Evolutionary conservation across 2,888 invertebrate species (phyloP), one percentile per base, ranked within the genome.

Genomic region (Argyra leucocephala): DNA sequence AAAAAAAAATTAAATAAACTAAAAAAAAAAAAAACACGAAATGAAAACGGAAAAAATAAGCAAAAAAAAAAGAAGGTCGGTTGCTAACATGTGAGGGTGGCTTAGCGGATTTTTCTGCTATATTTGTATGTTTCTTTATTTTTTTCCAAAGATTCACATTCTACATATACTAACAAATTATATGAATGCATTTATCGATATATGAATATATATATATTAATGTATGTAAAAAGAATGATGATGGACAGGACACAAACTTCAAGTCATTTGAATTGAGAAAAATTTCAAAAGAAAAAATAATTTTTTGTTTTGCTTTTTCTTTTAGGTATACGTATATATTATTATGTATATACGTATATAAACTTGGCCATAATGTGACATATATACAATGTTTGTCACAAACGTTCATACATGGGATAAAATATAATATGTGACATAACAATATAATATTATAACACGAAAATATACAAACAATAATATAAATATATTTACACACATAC

Each of bases 211-310:
- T 5, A 48, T 48, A 48, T 48, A 18, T 48, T 31, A 5, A 10
- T 10, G n/a, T 48, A 37, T 10, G 37, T 48, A 48, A n/a, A 31
- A 31, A 48, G 18, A 18, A 48, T 48, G 18, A 48, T 48, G 48
- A 48, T 48, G 48, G 48, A 48, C 48, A 48, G 48, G 48, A 48
- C 48, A 48, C 48, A 48, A 48, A 48, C 15, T 48, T 48, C 48
- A 18, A 48, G 18, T 48, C 15, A 48, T 1, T 18, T 48, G 48
- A 48, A 31, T 31, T 31, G 31, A 31, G n/a, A n/a, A n/a, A n/a
- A n/a, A n/a, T 7, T 31, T 31, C 31, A 31, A 31, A 31, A 48
- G 48, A 48, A 48, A 48, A 37, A 15, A 15, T 37, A 10, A 9
- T 37, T 37, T 37, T 26, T 26, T 26, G 26, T 26, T 26, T 26